Evolutionary conservation across 2,888 invertebrate species (phyloP).

Genomic region (Zhengitettix transpicula): DNA sequence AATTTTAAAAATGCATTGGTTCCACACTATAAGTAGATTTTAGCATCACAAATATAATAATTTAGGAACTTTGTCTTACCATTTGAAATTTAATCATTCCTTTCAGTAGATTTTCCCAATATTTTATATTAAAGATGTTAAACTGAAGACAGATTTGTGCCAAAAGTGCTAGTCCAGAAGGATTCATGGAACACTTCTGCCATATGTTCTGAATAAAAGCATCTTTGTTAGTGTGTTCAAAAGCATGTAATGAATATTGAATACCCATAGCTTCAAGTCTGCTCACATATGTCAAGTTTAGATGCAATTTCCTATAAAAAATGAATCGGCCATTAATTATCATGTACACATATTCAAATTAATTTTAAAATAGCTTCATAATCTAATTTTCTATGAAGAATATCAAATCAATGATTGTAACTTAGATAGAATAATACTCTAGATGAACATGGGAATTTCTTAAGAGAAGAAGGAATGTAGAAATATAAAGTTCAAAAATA

Average conservation of each 20-base stretch:
- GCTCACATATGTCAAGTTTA: background rate
- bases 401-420: too few species aligned
- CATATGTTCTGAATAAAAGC: background rate
- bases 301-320: background rate
- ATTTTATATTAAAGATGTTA: background rate
- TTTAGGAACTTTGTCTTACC: background rate
- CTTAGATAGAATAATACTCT: too few species aligned
- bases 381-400: too few species aligned
- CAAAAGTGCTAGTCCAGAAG: background rate
- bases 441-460: too few species aligned
- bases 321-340: background rate
- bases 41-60: too few species aligned
- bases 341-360: too few species aligned
- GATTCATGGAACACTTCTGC: background rate
- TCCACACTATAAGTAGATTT: too few species aligned
- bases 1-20: too few species aligned
- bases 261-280: background rate
- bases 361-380: too few species aligned
- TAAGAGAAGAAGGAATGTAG: too few species aligned
- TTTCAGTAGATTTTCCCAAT: background rate
- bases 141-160: background rate
- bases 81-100: background rate
- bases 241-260: background rate
- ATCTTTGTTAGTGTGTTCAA: background rate
- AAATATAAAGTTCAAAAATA: too few species aligned